Base-by-base conservation (phyloP, 1,140 invertebrate species). In the Anastrepha ludens region DNA sequence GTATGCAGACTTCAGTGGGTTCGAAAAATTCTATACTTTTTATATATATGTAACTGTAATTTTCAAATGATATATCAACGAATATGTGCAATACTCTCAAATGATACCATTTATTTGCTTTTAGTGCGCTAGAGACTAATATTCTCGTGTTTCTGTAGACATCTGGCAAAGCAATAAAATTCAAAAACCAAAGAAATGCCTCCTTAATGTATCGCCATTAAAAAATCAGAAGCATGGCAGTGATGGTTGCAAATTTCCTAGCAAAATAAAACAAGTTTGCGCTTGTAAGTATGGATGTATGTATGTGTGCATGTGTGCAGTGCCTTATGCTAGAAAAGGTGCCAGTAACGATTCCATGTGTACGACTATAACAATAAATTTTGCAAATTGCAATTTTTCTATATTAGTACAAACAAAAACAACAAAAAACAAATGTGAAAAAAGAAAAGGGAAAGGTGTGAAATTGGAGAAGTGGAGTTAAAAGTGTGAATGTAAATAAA, bases 291-390 rank as follows among this genome's bases (percentile, higher is more conserved):
- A n/a, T 13, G 15, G 6, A n/a, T 47, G 20, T 67, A 41, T 67
- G 3, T 64, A 20, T 64, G 7, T n/a, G 17, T 64, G n/a, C 7
- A 20, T 64, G n/a, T 64, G 62, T 20, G 67, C 13, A 15, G 17
- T 15, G 13, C 15, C 8, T 74, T 0, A 41, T 13, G 39, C 13
- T 47, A 47, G 39, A 39, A 44, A 41, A 74, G 67, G 41, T 74
- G 67, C 67, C 67, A 17, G 67, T 39, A 74, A 74, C 67, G 44
- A 29, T 74, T 74, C 44, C 15, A 47, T n/a, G 44, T 44, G 39
- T 1, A 29, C 41, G 67, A 8, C 67, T 17, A 74, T 74, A 74
- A 74, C 67, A 74, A 74, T 74, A 74, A 74, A 74, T 74, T 74
- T 74, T 74, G 41, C 67, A 74, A 74, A 74, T 44, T 13, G 39